These are phyloP conservation scores for Microdon myrmicae DNA, from an alignment of 2,888 invertebrate species.

Conservation along the genomic window DNA sequence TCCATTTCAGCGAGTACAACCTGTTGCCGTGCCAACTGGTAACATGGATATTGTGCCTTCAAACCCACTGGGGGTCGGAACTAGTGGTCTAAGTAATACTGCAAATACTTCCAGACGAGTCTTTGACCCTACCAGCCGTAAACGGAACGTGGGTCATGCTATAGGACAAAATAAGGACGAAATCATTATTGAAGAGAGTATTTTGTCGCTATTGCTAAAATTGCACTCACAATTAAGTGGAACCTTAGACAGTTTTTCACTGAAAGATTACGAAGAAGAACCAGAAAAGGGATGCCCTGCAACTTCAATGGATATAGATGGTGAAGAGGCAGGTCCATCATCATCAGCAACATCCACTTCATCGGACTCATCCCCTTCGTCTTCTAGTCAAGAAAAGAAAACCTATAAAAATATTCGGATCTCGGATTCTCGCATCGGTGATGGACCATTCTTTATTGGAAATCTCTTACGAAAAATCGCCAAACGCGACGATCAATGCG, in stretches of 20 bases:
- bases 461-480: slow-evolving; percentile 81
- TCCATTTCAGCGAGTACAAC: slow-evolving; percentile 67
- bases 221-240: slow-evolving; percentile 91
- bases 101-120: slow-evolving; percentile 55
- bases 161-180: slow-evolving; percentile 67
- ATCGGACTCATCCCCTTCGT: slow-evolving; percentile 26
- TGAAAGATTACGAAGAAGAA: slow-evolving; percentile 67
- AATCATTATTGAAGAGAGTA: slow-evolving; percentile 83
- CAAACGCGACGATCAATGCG: slow-evolving; percentile 76
- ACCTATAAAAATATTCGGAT: slow-evolving; percentile 60
- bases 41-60: slow-evolving; percentile 68
- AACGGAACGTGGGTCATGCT: slow-evolving; percentile 65
- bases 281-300: slow-evolving; percentile 17
- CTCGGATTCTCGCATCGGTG: slow-evolving; percentile 72
- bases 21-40: slow-evolving; percentile 64
- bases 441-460: slow-evolving; percentile 88
- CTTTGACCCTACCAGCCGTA: slow-evolving; percentile 60
- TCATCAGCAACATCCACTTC: slow-evolving; percentile 48
- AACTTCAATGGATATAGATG: slow-evolving; percentile 62
- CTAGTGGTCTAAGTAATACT: slow-evolving; percentile 46
- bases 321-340: slow-evolving; percentile 62
- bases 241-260: slow-evolving; percentile 80
- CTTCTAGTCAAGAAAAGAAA: slow-evolving; percentile 35
- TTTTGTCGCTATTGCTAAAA: slow-evolving; percentile 88
- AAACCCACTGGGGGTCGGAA: slow-evolving; percentile 57